Base-by-base conservation (phyloP, 1,140 invertebrate species). In the Drosophila auraria region DNA sequence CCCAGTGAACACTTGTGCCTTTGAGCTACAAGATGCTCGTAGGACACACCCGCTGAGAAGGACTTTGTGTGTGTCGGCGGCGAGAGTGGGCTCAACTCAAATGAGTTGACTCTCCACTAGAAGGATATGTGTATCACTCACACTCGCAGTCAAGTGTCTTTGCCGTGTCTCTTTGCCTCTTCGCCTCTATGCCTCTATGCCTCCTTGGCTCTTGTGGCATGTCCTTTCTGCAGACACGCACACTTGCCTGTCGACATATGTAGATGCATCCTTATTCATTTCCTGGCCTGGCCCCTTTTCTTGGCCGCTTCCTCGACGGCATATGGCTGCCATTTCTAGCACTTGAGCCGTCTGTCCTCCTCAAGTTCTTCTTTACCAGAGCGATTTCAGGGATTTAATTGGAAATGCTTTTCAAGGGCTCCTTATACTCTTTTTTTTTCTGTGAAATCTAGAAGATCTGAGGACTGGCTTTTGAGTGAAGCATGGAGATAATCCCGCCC, bases 271-370 rank as follows among this genome's bases (percentile, higher is more conserved):
- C 57, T 65, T 60, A 78, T 77, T 76, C 61, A 76, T 65, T 69
- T 69, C 64, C 74, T 61, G 74, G 44, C 38, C 40, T 33, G 30
- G 30, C 57, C 30, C 30, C 33, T 14, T 58, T 57, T 59, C 61
- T 65, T 74, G 70, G 44, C 66, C 27, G 30, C 54, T 40, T 77
- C 40, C 54, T 17, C 33, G 71, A 49, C 73, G 71, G 54, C 73
- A 77, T 77, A 77, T 78, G 75, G 65, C 66, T 78, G 75, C 70
- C 76, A 78, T 57, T 78, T 76, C 73, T 65, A 51, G 72, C 74
- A 77, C 74, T 77, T 76, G 74, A 76, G 72, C 54, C 33, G 47
- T 44, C 71, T 61, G 45, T 61, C 47, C 36, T 57, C 30, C 54
- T 36, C 38, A 60, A 44, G 44, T 59, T 65, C 54, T 38, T 70